Evolutionary conservation across 2,113 vertebrate species (phyloP).

Genomic region (Orthonyx spaldingii): DNA sequence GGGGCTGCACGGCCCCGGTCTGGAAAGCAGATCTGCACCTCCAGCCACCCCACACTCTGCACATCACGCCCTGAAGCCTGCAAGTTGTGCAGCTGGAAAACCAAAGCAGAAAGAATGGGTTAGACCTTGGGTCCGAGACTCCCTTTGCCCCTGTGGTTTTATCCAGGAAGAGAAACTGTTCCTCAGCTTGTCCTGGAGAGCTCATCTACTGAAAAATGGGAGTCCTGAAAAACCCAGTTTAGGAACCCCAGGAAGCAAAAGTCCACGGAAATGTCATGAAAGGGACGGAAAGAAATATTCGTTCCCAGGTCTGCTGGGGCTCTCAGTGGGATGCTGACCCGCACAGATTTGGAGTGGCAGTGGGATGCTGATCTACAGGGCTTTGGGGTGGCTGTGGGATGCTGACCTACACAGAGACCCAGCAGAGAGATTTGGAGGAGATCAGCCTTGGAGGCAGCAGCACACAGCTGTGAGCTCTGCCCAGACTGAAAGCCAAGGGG

Average conservation of each 20-base stretch:
- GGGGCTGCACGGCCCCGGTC: accelerated
- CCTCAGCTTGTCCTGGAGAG: background rate
- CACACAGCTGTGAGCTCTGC: background rate
- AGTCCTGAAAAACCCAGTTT: background rate
- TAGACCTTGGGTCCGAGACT: background rate
- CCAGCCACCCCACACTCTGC: background rate
- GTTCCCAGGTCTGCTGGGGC: background rate
- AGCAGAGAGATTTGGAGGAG: background rate
- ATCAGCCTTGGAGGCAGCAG: background rate
- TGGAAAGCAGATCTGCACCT: background rate
- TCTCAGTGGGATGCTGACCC: accelerated
- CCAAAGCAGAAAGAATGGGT: background rate
- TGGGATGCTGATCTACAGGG: background rate
- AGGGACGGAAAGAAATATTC: background rate
- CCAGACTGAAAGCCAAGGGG: background rate
- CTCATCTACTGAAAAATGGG: background rate
- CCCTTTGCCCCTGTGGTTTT: background rate
- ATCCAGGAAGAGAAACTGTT: background rate
- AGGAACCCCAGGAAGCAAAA: background rate
- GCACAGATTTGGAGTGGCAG: background rate
- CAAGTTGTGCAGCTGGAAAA: background rate
- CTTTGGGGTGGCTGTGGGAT: background rate
- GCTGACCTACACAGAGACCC: background rate
- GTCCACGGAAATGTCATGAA: accelerated
- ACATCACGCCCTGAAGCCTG: background rate